Base-by-base conservation (phyloP, 2,797 vertebrate genomes). In the Margarornis squamiger region DNA sequence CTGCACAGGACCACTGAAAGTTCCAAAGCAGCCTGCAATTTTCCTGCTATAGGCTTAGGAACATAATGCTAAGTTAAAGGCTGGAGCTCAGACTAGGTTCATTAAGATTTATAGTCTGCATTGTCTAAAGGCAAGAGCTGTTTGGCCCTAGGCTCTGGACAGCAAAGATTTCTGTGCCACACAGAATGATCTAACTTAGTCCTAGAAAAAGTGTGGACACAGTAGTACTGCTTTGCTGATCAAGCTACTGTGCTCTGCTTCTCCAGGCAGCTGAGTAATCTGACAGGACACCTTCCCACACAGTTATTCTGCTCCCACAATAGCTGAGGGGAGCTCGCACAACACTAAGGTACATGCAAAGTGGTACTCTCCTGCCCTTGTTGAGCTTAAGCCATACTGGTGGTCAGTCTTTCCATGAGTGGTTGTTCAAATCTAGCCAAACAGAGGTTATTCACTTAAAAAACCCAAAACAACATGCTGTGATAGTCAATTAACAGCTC, bases 401-500 rank as follows among this genome's bases (percentile, higher is more conserved):
- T 21, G 48, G 30, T 54, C 66, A 61, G 30, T 61, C 54, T 72
- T 90, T 55, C 29, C 58, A 38, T 6, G 9, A 82, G 22, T 9
- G 20, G 12, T 67, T 68, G 32, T 29, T 86, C 39, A 88, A 59
- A 89, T 70, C 63, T 59, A 85, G 29, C 29, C 32, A 73, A 29
- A 52, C 26, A 71, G 3, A 62, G 23, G 29, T 61, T 68, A 67
- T 45, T 67, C 5, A 48, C 54, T 68, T 49, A 71, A 86, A 76
- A 52, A 30, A 5, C 10, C 2, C 23, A 54, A 73, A 79, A 19
- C 32, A 72, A 41, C 20, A 18, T n/a, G 30, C 36, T 79, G 17
- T 39, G 82, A 79, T 58, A 80, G 70, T 66, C 72, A 92, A 92
- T 91, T 93, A 94, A 78, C 79, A 91, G 63, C 34, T 86, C 24